Percentiles rank a stretch among this genome's conserved stretches.
Evolutionary conservation across 2,113 vertebrate species (phyloP).

Genomic region (Tetrax tetrax): DNA sequence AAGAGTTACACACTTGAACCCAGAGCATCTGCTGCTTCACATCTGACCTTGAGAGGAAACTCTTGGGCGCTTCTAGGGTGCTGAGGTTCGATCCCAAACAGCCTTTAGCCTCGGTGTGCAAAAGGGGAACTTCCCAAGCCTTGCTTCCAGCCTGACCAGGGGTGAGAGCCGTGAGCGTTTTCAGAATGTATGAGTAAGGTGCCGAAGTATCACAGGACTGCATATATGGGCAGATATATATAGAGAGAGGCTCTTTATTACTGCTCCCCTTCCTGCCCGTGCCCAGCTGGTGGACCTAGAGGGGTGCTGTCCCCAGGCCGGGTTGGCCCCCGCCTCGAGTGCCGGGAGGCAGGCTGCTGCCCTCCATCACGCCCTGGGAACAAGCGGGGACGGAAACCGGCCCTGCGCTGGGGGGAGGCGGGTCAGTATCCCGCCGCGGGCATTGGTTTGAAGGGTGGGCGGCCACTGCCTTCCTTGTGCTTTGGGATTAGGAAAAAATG

Average conservation of each 20-base stretch:
- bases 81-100: background rate
- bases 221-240: no score
- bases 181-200: background rate
- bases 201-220: background rate
- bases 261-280: background rate
- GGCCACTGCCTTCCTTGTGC: background rate
- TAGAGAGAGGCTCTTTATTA: rapidly evolving
- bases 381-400: background rate
- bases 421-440: background rate
- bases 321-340: background rate
- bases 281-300: background rate
- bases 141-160: background rate
- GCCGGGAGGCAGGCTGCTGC: background rate
- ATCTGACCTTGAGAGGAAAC: background rate
- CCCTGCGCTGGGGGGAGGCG: background rate
- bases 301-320: background rate
- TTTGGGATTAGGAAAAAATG: background rate
- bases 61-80: background rate
- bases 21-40: background rate
- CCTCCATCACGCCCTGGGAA: background rate
- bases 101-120: background rate
- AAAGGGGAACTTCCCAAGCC: background rate
- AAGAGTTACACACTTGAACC: background rate
- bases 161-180: background rate
- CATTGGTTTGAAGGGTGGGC: background rate